Percentiles rank a stretch among this genome's conserved stretches.
phyloP scores from a whole-genome alignment of 2,113 vertebrate genomes.

The Felis chaus region DNA sequence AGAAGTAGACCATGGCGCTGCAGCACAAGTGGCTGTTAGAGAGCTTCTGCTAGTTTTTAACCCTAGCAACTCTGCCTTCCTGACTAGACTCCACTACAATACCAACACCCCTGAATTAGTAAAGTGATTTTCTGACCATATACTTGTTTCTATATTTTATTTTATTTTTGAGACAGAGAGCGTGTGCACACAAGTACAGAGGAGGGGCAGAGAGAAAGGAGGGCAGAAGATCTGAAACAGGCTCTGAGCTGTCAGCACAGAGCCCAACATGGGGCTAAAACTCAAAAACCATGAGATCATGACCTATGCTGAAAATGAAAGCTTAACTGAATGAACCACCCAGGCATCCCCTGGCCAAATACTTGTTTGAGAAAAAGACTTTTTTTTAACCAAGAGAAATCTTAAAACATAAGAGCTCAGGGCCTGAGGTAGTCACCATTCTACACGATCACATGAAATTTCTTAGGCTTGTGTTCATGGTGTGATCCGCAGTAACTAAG shows the following conservation, averaged over 20 bases:
- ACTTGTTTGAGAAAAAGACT: background rate
- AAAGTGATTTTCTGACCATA: background rate
- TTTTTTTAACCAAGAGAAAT: background rate
- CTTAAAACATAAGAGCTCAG: background rate
- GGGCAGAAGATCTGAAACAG: too few relatives aligned
- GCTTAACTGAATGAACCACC: too few relatives aligned
- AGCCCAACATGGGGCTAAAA: too few relatives aligned
- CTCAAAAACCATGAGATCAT: too few relatives aligned
- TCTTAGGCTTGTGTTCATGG: background rate
- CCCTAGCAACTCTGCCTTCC: background rate
- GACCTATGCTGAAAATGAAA: too few relatives aligned
- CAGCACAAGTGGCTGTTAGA: fast-evolving
- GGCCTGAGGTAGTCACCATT: background rate
- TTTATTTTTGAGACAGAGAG: too few relatives aligned
- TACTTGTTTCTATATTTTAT: background rate
- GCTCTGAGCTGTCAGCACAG: too few relatives aligned
- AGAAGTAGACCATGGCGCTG: too few relatives aligned
- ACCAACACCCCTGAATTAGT: background rate
- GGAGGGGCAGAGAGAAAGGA: too few relatives aligned
- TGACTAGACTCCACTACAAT: background rate
- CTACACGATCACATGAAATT: background rate
- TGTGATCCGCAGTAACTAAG: background rate
- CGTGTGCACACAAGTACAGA: too few relatives aligned
- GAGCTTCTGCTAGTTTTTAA: background rate
- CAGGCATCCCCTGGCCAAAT: background rate